Conservation (phyloP, 2,113 vertebrate species). For the Cyprinodon brontotheroides region DNA sequence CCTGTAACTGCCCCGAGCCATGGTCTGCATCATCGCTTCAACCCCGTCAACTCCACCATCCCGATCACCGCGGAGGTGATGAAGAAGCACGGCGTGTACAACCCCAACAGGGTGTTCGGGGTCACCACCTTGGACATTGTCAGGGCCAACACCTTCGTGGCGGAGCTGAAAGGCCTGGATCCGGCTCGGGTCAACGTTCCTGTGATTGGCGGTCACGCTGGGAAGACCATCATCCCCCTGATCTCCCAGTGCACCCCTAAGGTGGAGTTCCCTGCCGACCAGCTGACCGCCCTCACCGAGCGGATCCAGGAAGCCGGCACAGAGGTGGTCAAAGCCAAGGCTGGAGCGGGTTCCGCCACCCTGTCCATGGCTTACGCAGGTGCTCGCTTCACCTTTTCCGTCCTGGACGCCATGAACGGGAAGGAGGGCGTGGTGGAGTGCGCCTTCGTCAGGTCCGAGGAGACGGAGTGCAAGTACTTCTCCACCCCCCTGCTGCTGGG, state of each 20-base stretch:
- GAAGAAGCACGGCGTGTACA: constrained; percentile 93
- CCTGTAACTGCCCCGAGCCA: constrained; percentile 91
- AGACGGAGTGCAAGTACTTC: constrained; percentile 94
- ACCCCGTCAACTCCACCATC: constrained; percentile 98
- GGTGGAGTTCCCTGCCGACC: constrained; percentile 92
- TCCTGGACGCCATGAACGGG: constrained; percentile 93
- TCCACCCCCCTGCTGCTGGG: constrained; percentile 94
- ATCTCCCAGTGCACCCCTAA: constrained; percentile 97
- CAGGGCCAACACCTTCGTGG: constrained; percentile 93
- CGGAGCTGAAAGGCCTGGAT: constrained; percentile 94
- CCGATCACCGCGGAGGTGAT: constrained; percentile 94
- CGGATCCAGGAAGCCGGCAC: constrained; percentile 98
- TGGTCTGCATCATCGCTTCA: constrained; percentile 95
- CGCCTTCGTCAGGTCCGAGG: constrained; percentile 88
- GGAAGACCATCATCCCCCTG: constrained; percentile 96
- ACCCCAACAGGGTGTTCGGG: constrained; percentile 93
- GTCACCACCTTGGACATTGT: constrained; percentile 97
- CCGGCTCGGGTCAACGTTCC: constrained; percentile 92
- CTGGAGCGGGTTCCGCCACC: constrained; percentile 95
- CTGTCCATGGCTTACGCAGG: constrained; percentile 98
- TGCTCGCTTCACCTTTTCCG: constrained; percentile 93
- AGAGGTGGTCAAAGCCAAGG: constrained; percentile 97
- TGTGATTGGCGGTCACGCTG: constrained; percentile 94
- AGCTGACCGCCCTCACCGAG: constrained; percentile 83
- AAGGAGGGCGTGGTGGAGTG: constrained; percentile 96